phyloP scores from a whole-genome alignment of 2,797 vertebrate genomes.

The Pseudotriccus pelzelni region DNA sequence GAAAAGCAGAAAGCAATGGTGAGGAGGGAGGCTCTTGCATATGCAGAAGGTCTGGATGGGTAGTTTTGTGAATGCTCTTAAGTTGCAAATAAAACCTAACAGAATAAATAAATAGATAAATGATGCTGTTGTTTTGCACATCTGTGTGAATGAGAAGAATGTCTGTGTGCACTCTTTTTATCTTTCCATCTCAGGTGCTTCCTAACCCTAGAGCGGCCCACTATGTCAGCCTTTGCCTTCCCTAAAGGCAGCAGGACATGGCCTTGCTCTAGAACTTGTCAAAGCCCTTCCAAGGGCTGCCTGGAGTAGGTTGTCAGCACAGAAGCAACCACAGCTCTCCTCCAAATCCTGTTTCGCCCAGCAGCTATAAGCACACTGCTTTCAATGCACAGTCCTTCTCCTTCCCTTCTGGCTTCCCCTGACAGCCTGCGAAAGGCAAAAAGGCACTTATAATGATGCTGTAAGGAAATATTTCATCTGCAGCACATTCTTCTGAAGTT shows the following conservation, averaged over 20 bases:
- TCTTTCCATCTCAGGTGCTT: background rate
- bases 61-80: background rate
- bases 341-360: background rate
- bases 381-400: background rate
- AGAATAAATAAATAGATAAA: background rate
- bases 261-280: background rate
- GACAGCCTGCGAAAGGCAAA: background rate
- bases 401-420: background rate
- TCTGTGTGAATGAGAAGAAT: background rate
- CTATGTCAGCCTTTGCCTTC: background rate
- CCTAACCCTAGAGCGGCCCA: background rate
- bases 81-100: background rate
- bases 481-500: background rate
- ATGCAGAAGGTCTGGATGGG: background rate
- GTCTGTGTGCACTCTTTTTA: background rate
- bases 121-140: background rate
- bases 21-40: background rate
- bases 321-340: background rate
- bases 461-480: background rate
- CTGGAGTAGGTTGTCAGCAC: background rate
- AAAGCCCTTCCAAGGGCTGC: background rate
- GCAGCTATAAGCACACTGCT: background rate
- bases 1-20: slow-evolving; percentile 7
- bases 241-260: background rate
- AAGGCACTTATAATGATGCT: background rate